Conservation (phyloP, 1,140 invertebrate genomes). For the Zaprionus lachaisei region DNA sequence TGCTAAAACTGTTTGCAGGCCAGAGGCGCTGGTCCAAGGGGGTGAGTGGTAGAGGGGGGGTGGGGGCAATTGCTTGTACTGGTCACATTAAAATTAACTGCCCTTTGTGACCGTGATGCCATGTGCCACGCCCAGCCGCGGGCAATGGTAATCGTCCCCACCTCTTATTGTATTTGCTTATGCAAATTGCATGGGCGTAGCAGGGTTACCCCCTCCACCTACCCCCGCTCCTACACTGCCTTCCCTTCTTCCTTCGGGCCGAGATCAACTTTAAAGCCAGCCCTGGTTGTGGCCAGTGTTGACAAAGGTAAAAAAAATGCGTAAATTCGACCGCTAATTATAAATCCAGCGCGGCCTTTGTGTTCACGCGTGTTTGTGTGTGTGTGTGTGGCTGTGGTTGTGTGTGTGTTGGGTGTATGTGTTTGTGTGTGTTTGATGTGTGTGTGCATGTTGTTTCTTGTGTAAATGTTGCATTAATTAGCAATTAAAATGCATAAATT, state of each 20-base stretch:
- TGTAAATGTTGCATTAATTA: slow-evolving; percentile 73
- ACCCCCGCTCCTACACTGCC: neutral
- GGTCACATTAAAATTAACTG: slow-evolving; percentile 62
- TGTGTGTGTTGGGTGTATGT: slow-evolving; percentile 11
- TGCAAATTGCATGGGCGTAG: slow-evolving; percentile 50
- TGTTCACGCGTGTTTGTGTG: neutral
- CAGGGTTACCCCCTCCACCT: neutral
- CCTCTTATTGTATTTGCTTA: slow-evolving; percentile 57
- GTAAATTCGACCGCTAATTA: slow-evolving; percentile 65
- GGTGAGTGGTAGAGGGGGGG: slow-evolving; percentile 11
- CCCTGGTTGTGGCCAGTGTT: slow-evolving; percentile 37
- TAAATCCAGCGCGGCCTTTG: slow-evolving; percentile 49
- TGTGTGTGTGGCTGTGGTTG: slow-evolving; percentile 16
- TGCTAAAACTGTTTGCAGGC: slow-evolving; percentile 9
- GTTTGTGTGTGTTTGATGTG: slow-evolving; percentile 18
- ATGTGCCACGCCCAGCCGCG: neutral
- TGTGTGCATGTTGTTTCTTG: slow-evolving; percentile 28
- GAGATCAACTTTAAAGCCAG: slow-evolving; percentile 6
- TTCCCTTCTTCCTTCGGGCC: neutral
- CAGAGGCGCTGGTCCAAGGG: neutral
- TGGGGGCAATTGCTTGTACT: neutral
- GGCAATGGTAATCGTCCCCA: neutral
- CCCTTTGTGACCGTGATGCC: slow-evolving; percentile 37
- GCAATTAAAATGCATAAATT: slow-evolving; percentile 78
- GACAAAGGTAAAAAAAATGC: slow-evolving; percentile 58